Evolutionary conservation across 2,113 vertebrate genomes (phyloP).

Genomic region (Archilochus colubris): DNA sequence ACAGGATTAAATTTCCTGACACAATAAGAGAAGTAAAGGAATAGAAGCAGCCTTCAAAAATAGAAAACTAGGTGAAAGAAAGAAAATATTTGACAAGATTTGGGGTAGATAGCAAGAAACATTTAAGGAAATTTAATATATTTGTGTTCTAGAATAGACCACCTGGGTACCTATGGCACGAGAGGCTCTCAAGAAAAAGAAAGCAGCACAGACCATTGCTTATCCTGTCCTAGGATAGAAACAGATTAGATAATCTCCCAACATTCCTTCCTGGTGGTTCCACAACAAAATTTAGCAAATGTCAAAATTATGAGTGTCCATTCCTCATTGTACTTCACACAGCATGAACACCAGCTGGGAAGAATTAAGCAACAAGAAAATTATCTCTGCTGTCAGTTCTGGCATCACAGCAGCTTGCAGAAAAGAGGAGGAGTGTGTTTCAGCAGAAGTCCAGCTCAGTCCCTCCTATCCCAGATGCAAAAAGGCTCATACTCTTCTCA

Average conservation of each 20-base stretch:
- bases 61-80: neutral
- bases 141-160: neutral
- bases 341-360: slow-evolving; percentile 6
- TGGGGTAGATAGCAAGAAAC: neutral
- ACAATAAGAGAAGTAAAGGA: neutral
- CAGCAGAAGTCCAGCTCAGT: neutral
- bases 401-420: neutral
- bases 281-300: neutral
- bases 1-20: too few species aligned
- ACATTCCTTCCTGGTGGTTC: neutral
- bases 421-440: neutral
- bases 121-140: neutral
- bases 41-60: neutral
- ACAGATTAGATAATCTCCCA: neutral
- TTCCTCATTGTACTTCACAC: neutral
- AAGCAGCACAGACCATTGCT: neutral
- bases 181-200: neutral
- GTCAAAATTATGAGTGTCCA: neutral
- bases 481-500: neutral
- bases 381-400: neutral
- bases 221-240: neutral
- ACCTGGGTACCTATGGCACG: neutral
- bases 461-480: neutral
- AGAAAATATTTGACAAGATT: neutral
- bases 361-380: slow-evolving; percentile 20